These are phyloP conservation scores for Atherinomorus stipes DNA, from an alignment of 2,113 vertebrate species.

Conservation along the genomic window DNA sequence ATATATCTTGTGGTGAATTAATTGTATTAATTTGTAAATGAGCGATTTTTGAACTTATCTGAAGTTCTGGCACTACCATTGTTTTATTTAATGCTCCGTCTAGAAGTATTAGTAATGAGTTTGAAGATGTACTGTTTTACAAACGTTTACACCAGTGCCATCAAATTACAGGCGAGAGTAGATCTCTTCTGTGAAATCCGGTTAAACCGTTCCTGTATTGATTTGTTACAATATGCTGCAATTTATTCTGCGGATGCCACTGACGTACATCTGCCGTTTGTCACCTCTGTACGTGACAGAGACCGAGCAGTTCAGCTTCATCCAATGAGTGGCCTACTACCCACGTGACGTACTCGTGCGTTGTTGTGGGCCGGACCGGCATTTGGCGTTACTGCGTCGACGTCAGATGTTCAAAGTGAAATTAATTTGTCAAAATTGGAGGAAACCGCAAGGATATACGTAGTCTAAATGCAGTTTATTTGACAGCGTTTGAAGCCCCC, in stretches of 20 bases:
- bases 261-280: background rate
- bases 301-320: too few relatives aligned
- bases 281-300: conserved; percentile 20
- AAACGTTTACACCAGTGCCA: too few relatives aligned
- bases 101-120: too few relatives aligned
- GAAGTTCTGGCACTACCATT: too few relatives aligned
- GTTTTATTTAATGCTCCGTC: too few relatives aligned
- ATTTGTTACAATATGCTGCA: background rate
- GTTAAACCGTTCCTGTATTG: too few relatives aligned
- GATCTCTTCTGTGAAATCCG: too few relatives aligned
- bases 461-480: background rate
- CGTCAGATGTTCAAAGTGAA: background rate
- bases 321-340: background rate
- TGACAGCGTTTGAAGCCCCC: background rate
- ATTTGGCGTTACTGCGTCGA: background rate
- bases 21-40: too few relatives aligned
- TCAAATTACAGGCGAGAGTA: too few relatives aligned
- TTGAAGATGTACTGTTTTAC: too few relatives aligned
- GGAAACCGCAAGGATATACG: background rate
- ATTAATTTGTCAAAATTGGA: background rate
- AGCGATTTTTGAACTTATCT: too few relatives aligned
- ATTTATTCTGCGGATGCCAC: background rate
- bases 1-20: too few relatives aligned
- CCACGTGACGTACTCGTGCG: background rate
- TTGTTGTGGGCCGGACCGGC: conserved; percentile 4